Base-by-base conservation (phyloP, 2,888 invertebrate genomes). In the Orthosia incerta region DNA sequence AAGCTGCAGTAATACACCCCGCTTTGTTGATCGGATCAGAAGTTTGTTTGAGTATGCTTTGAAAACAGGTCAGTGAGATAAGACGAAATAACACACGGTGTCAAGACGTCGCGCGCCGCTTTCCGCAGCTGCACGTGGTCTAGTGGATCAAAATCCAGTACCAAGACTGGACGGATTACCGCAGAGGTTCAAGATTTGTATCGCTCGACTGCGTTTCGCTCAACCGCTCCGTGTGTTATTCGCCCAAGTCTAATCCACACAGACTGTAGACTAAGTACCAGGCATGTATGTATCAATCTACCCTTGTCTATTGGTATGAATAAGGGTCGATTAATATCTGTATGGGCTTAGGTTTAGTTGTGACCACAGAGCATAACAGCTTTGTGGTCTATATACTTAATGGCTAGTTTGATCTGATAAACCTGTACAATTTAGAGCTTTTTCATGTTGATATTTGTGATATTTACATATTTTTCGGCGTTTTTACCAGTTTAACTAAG, bases 1-100 rank as follows among this genome's bases (percentile, higher is more conserved):
- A 75, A 81, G 75, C 62, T 69, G 48, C 63, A 57, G 46, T 72
- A 66, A 74, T 79, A 81, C 61, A 70, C 64, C 63, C 74, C 68
- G 53, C 68, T 81, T 74, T 70, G 70, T 77, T 75, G 56, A 70
- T 62, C 46, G 51, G 63, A 65, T 74, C 26, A 26, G 26, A 26
- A 26, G 26, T 26, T 26, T 26, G 26, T 3, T 3, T 26, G 26
- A 2, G 26, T 61, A 23, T 46, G 11, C n/a, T 26, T 46, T 20
- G 55, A 63, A 69, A 69, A 59, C 56, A 60, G 55, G 26, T 15
- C 46, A 66, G 48, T 65, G 23, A 45, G 13, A 57, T 57, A 46
- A 62, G 48, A 20, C 15, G 5, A n/a, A 16, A 39, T 39, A 60
- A 15, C 20, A 74, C 20, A 46, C n/a, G 45, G 16, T 23, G 31